Evolutionary conservation across 2,888 invertebrate species (phyloP).

Genomic region (Prosapia bicincta): DNA sequence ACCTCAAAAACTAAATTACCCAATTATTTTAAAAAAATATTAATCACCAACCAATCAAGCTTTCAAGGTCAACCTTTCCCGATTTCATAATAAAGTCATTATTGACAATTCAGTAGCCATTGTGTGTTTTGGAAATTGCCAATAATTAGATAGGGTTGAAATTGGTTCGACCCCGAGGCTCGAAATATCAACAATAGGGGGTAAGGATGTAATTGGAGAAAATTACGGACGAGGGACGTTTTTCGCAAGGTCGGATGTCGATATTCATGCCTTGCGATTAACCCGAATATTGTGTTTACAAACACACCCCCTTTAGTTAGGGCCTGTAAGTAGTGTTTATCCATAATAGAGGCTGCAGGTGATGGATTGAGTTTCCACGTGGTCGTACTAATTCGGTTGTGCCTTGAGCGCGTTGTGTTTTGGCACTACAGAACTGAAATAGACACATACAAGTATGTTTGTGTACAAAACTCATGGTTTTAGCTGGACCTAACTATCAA

Average conservation of each 20-base stretch:
- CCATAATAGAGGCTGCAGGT: not conserved
- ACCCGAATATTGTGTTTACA: not conserved
- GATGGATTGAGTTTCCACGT: not conserved
- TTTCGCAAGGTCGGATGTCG: not conserved
- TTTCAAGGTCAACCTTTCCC: not conserved
- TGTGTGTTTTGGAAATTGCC: conserved; percentile 27
- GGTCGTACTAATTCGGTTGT: too few species aligned
- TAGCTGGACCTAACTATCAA: too few species aligned
- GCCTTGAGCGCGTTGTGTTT: too few species aligned
- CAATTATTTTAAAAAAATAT: too few species aligned
- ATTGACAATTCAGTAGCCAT: conserved; percentile 22
- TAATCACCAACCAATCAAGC: not conserved
- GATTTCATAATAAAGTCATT: conserved; percentile 23
- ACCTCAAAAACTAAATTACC: too few species aligned
- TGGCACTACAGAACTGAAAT: too few species aligned
- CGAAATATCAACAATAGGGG: not conserved
- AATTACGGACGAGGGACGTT: not conserved
- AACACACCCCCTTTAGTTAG: not conserved
- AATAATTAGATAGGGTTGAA: conserved; percentile 26
- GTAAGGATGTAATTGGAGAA: not conserved
- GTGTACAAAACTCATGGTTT: too few species aligned
- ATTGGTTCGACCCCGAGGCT: not conserved
- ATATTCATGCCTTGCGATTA: not conserved
- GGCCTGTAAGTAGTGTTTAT: not conserved
- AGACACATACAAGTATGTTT: too few species aligned